These are phyloP conservation scores for Babylonia areolata DNA, from an alignment of 1,140 invertebrate genomes.

Conservation along the genomic window DNA sequence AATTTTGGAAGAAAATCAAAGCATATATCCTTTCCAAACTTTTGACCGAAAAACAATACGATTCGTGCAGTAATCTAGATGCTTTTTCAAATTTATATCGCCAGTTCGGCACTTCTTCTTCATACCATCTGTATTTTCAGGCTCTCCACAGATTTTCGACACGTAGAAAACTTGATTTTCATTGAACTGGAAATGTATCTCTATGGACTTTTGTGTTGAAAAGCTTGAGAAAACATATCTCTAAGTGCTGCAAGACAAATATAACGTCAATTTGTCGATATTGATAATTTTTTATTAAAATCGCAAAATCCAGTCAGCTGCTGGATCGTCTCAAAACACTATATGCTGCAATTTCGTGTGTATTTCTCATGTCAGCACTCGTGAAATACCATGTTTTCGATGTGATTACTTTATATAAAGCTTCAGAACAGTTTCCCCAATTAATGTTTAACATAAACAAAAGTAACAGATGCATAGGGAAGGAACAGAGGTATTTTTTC, in stretches of 20 bases:
- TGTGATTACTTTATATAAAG: not conserved
- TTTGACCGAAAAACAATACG: slow-evolving; percentile 7
- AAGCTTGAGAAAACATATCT: not conserved
- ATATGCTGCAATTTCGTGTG: not conserved
- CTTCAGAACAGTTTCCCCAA: not conserved
- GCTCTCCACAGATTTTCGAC: not conserved
- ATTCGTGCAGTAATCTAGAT: not conserved
- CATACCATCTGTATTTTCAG: slow-evolving; percentile 3
- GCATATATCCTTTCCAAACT: slow-evolving; percentile 29
- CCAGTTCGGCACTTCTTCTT: not conserved
- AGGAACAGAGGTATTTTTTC: not conserved
- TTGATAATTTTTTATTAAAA: not conserved
- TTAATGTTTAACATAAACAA: not conserved
- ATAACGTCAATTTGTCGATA: not conserved
- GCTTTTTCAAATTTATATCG: not conserved
- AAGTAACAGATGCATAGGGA: not conserved
- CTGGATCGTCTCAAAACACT: not conserved
- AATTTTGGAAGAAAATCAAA: slow-evolving; percentile 17
- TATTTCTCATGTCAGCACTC: not conserved
- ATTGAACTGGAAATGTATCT: not conserved
- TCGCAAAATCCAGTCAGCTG: slow-evolving; percentile 11
- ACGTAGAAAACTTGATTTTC: slow-evolving; percentile 19
- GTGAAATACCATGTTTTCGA: not conserved
- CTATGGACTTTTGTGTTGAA: not conserved
- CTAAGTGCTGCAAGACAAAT: not conserved